These are phyloP conservation scores for Ophioderma brevispina DNA, from an alignment of 35 echinoderm and acorn worm species.

Conservation along the genomic window DNA sequence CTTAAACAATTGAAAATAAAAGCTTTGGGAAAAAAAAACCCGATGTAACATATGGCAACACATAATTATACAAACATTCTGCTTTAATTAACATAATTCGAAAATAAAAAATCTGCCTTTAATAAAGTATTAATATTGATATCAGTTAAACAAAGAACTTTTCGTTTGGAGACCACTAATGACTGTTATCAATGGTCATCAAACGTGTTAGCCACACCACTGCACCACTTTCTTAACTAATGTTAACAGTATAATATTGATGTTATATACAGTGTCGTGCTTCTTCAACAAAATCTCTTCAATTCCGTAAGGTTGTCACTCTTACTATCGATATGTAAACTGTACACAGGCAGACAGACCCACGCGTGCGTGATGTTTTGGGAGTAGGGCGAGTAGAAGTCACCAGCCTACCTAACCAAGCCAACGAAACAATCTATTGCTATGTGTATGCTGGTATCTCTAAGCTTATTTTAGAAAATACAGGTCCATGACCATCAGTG, in stretches of 20 bases:
- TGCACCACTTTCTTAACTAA: too few species aligned
- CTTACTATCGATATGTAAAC: constrained; percentile 2
- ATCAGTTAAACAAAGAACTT: too few species aligned
- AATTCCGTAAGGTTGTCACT: background rate
- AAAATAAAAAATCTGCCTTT: too few species aligned
- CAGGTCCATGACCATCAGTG: background rate
- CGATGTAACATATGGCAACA: too few species aligned
- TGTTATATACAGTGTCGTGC: background rate
- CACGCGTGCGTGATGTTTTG: background rate
- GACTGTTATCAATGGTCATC: background rate
- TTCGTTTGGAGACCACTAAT: too few species aligned
- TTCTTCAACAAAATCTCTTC: background rate
- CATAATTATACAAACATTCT: too few species aligned
- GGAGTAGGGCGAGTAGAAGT: background rate
- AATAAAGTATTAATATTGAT: too few species aligned
- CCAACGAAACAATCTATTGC: background rate
- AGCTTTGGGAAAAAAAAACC: too few species aligned
- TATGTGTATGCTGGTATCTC: background rate
- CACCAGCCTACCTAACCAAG: too few species aligned
- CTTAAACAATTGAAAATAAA: too few species aligned
- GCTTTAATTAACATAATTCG: too few species aligned
- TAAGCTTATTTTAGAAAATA: constrained; percentile 10
- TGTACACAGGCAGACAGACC: background rate
- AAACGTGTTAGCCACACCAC: background rate
- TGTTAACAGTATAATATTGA: background rate